Evolutionary conservation across 2,113 vertebrate genomes (phyloP).

Genomic region (Anthoscopus minutus): DNA sequence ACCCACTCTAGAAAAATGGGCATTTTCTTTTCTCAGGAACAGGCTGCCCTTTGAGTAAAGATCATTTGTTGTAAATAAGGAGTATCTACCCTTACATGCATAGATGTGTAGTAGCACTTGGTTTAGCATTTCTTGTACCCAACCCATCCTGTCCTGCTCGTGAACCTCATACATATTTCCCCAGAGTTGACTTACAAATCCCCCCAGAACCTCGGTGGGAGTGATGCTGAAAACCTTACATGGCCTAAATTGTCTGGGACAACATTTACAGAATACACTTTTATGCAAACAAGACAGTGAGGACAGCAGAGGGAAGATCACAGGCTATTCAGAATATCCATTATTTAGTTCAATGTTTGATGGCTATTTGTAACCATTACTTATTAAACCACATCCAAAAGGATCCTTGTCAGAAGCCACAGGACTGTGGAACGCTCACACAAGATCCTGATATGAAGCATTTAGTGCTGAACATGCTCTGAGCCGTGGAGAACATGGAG

Average conservation of each 20-base stretch:
- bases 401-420: neutral
- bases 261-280: neutral
- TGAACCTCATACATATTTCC: neutral
- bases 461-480: neutral
- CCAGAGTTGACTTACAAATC: neutral
- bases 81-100: neutral
- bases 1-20: neutral
- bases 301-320: neutral
- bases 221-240: neutral
- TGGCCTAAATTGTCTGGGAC: neutral
- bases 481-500: neutral
- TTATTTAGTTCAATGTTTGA: neutral
- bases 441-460: neutral
- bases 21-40: neutral
- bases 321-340: neutral
- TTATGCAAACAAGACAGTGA: neutral
- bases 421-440: neutral
- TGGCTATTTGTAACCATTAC: neutral
- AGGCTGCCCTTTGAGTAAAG: neutral
- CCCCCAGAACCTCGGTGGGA: neutral
- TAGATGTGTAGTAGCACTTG: accelerated
- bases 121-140: neutral
- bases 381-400: neutral
- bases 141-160: neutral
- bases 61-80: neutral